Percentiles rank a stretch among this genome's conserved stretches.
phyloP scores from a whole-genome alignment of 2,113 vertebrate genomes.

The Phainopepla nitens region DNA sequence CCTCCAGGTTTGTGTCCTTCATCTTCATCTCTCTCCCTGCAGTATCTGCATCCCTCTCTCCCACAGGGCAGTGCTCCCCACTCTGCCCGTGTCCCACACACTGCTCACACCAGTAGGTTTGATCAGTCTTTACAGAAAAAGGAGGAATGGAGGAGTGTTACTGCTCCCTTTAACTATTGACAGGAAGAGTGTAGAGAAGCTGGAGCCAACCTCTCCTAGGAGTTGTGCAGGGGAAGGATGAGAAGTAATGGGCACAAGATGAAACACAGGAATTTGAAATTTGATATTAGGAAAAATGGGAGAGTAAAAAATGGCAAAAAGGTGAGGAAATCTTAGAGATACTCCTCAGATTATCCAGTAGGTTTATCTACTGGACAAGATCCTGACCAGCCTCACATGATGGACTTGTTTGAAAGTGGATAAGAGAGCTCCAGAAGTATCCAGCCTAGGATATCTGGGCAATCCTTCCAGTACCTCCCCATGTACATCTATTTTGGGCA shows the following conservation, averaged over 20 bases:
- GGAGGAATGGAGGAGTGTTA: background rate
- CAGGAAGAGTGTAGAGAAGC: background rate
- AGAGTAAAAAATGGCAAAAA: background rate
- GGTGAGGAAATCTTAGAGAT: background rate
- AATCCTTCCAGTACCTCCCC: background rate
- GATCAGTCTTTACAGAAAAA: background rate
- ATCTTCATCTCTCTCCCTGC: background rate
- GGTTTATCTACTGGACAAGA: background rate
- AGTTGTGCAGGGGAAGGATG: background rate
- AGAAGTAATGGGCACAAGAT: background rate
- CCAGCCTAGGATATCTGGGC: background rate
- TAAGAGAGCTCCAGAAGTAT: background rate
- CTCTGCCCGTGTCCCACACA: rapidly evolving
- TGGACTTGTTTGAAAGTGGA: background rate
- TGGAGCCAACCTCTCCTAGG: background rate
- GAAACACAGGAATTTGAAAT: background rate
- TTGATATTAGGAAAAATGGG: background rate
- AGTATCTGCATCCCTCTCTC: background rate
- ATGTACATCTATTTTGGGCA: rapidly evolving
- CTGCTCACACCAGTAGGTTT: background rate
- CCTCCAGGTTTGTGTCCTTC: background rate
- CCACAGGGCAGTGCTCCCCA: rapidly evolving
- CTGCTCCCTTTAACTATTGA: background rate
- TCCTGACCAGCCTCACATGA: background rate
- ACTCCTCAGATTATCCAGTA: background rate